A percentile compares a stretch with the other conserved stretches of the same genome.
Conservation (phyloP, 2,113 vertebrate genomes). For the Carollia perspicillata region DNA sequence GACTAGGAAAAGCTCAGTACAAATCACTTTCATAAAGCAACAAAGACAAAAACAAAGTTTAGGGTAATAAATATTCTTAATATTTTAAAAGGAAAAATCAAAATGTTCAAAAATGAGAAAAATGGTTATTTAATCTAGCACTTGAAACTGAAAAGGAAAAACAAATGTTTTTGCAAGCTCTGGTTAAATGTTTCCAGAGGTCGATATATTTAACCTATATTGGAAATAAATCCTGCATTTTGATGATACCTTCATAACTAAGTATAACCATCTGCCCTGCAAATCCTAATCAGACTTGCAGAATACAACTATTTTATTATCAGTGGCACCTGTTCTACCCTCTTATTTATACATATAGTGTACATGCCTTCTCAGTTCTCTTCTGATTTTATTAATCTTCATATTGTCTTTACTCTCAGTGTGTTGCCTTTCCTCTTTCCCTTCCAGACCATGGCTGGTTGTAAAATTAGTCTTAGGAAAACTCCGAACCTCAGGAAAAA, state of each 20-base stretch:
- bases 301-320: background rate
- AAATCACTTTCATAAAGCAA: background rate
- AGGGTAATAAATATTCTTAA: background rate
- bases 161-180: background rate
- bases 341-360: background rate
- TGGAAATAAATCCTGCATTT: background rate
- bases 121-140: background rate
- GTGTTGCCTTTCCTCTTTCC: background rate
- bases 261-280: background rate
- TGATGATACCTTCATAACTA: background rate
- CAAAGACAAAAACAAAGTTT: conserved; percentile 12
- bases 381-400: background rate
- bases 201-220: background rate
- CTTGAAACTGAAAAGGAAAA: conserved; percentile 6
- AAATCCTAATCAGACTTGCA: background rate
- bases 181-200: background rate
- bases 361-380: background rate
- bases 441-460: background rate
- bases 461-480: conserved; percentile 7
- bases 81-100: conserved; percentile 27
- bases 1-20: background rate
- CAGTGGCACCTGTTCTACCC: background rate
- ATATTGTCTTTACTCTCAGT: background rate
- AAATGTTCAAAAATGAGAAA: background rate
- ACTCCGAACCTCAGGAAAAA: background rate